Percentiles rank a stretch among this genome's conserved stretches.
These are phyloP conservation scores for Tricholaema leucomelas DNA, from an alignment of 2,113 vertebrate species.

Conservation along the genomic window DNA sequence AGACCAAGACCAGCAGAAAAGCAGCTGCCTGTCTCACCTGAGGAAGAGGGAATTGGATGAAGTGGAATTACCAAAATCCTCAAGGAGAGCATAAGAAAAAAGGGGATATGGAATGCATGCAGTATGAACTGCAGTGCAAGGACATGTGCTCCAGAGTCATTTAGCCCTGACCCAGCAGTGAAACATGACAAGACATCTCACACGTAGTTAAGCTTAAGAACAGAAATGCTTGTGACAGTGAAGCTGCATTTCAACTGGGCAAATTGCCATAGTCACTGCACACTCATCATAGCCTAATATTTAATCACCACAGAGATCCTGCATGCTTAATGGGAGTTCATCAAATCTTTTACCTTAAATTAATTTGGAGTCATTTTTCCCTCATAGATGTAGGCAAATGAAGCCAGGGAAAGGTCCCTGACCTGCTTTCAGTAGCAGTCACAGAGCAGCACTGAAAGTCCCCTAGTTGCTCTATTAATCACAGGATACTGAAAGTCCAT, in stretches of 20 bases:
- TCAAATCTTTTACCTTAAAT: background rate
- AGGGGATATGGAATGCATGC: background rate
- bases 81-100: background rate
- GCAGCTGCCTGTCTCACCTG: background rate
- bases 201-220: background rate
- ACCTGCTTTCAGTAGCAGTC: background rate
- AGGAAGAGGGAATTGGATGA: background rate
- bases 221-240: background rate
- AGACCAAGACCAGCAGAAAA: background rate
- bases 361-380: background rate
- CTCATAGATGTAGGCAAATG: accelerated
- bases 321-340: background rate
- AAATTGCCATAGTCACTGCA: background rate
- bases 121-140: background rate
- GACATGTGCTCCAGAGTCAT: background rate
- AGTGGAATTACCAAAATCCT: background rate
- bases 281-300: background rate
- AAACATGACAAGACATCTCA: background rate
- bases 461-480: background rate
- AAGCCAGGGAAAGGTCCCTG: background rate
- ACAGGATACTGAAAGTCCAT: background rate
- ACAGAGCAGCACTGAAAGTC: background rate
- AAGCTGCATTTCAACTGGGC: background rate
- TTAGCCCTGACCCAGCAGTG: background rate
- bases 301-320: background rate